These are phyloP conservation scores for Synergus umbraculus DNA, from an alignment of 2,888 invertebrate genomes.

Conservation along the genomic window DNA sequence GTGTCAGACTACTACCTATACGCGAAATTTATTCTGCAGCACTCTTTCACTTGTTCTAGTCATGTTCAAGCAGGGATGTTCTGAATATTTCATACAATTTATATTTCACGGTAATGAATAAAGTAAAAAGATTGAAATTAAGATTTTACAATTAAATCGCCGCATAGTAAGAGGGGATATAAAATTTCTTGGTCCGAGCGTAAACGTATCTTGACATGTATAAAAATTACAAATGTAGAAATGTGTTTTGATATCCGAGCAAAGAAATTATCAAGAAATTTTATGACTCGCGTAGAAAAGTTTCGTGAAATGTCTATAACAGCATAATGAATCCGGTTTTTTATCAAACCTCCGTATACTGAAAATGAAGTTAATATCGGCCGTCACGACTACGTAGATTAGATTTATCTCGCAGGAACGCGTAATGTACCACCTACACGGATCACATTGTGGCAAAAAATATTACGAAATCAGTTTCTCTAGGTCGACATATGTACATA, in stretches of 20 bases:
- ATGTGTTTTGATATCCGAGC: no score
- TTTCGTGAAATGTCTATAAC: no score
- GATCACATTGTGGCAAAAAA: slow-evolving; percentile 24
- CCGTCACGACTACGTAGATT: slow-evolving; percentile 2
- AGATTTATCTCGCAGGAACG: slow-evolving; percentile 23
- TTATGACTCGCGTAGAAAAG: no score
- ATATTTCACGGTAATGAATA: neutral
- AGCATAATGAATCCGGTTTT: no score
- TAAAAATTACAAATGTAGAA: no score
- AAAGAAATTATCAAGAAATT: no score
- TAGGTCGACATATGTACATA: slow-evolving; percentile 22
- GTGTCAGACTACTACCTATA: neutral
- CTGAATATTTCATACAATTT: slow-evolving; percentile 28
- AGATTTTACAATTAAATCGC: neutral
- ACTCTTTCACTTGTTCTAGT: slow-evolving; percentile 10
- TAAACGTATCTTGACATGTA: no score
- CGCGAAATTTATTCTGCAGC: slow-evolving; percentile 29
- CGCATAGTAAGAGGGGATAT: no score
- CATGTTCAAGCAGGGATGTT: slow-evolving; percentile 6
- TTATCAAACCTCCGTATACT: no score
- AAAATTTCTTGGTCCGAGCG: no score
- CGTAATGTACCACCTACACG: slow-evolving; percentile 27
- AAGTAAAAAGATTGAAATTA: neutral
- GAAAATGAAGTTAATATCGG: no score
- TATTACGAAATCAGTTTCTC: slow-evolving; percentile 36